Evolutionary conservation across 2,113 vertebrate species (phyloP), one percentile per base, ranked within the genome.

Genomic region (Peromyscus maniculatus): DNA sequence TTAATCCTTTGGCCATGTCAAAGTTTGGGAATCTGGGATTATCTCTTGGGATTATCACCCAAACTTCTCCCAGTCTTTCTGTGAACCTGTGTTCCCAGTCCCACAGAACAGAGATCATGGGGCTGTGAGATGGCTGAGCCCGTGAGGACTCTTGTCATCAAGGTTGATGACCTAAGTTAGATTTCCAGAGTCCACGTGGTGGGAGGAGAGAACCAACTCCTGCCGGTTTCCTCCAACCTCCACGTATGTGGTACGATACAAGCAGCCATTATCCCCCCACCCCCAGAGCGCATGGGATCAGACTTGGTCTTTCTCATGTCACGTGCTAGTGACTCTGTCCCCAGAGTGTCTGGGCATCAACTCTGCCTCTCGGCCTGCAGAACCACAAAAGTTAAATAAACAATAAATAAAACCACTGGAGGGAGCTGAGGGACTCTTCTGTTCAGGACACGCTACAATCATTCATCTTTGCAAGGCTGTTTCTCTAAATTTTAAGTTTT

Each of bases 401-500:
- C 22, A 39, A 17, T 49, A 28, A 64, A 19, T 15, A 66, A 78
- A 87, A 71, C 16, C 39, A 55, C 43, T 71, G 22, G 33, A 57
- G 22, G 75, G 55, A 19, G 24, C 72, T 49, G 77, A 84, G 43
- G 52, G 43, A 91, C 13, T 57, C 36, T 36, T 91, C 43, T 77
- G 16, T 36, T 49, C 46, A 75, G 55, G 49, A 80, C 3, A 75
- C 2, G 39, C 36, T 36, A 21, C 43, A 80, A 57, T 69, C 52
- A 72, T 36, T 77, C 46, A 78, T 39, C 22, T 66, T 7, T 55
- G 62, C 39, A 69, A 84, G 31, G 71, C 39, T 72, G 83, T 84
- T 55, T 83, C 90, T 90, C 66, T 52, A 52, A 52, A 12, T 71
- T 89, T 82, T 87, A 89, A 75, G 52, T 88, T 52, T 72, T 91